Conservation (phyloP, 2,113 vertebrate genomes). For the Paramisgurnus dabryanus region DNA sequence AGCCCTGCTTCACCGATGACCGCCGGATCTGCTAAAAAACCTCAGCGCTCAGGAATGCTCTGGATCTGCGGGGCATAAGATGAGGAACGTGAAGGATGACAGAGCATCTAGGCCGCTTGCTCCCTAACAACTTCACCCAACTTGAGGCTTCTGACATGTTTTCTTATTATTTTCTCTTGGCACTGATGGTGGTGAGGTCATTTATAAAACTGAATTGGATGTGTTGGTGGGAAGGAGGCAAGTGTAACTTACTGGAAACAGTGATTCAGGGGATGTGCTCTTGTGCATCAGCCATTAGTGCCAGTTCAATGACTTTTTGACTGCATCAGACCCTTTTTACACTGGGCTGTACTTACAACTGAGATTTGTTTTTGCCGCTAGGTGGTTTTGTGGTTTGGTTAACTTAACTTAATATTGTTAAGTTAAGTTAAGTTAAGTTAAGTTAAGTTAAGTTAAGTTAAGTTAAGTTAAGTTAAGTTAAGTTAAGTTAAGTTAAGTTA, state of each 20-base stretch:
- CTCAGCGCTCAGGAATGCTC: slow-evolving; percentile 55
- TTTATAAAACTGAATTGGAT: slow-evolving; percentile 10
- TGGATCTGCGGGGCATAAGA: slow-evolving; percentile 16
- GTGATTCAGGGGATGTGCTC: slow-evolving; percentile 35
- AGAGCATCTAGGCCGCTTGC: slow-evolving; percentile 17
- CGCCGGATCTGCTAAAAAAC: slow-evolving; percentile 16
- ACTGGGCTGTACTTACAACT: slow-evolving; percentile 5
- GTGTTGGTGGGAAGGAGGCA: slow-evolving; percentile 36
- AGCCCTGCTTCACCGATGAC: slow-evolving; percentile 40
- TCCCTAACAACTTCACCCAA: slow-evolving; percentile 19
- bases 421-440: too few species aligned
- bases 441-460: too few species aligned
- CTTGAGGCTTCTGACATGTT: slow-evolving; percentile 18
- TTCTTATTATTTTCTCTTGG: slow-evolving; percentile 1
- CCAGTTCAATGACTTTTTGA: slow-evolving; percentile 37
- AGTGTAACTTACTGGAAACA: slow-evolving; percentile 34
- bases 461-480: too few species aligned
- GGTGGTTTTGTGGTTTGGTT: too few species aligned
- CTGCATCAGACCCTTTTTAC: neutral
- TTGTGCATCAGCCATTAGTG: slow-evolving; percentile 44
- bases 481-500: too few species aligned
- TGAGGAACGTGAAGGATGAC: slow-evolving; percentile 14
- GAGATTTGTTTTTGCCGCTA: neutral
- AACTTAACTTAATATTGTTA: too few species aligned
- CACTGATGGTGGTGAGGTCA: slow-evolving; percentile 34